These are phyloP conservation scores for Chelonus insularis DNA, from an alignment of 1,140 invertebrate species.

Conservation along the genomic window DNA sequence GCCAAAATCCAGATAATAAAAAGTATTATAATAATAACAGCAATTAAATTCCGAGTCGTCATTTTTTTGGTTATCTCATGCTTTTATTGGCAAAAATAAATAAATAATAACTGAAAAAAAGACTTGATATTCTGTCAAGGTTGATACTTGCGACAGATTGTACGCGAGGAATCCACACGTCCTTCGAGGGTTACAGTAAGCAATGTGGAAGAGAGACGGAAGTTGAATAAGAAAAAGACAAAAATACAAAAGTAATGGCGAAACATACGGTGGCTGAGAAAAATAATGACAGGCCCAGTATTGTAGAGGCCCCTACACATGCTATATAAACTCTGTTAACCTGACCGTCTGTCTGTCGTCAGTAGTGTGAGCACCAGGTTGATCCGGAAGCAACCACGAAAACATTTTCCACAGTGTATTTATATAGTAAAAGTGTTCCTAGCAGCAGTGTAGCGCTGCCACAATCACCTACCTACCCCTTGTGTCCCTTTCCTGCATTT, in stretches of 20 bases:
- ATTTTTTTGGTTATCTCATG: too few species aligned
- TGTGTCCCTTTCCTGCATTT: conserved; percentile 12
- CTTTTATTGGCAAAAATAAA: too few species aligned
- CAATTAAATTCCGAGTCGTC: too few species aligned
- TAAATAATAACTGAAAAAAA: conserved; percentile 34
- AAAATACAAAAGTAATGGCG: conserved; percentile 26
- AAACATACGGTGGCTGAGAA: conserved; percentile 48
- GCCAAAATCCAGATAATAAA: too few species aligned
- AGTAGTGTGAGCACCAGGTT: conserved; percentile 39
- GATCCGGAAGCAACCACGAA: conserved; percentile 51
- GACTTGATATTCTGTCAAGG: conserved; percentile 43
- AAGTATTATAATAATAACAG: too few species aligned
- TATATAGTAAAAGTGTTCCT: background rate
- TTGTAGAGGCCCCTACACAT: background rate
- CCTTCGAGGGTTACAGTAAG: conserved; percentile 31
- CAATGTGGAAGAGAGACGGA: background rate
- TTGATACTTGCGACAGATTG: conserved; percentile 48
- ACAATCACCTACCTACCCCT: conserved; percentile 12
- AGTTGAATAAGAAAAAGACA: background rate
- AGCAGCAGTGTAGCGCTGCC: conserved; percentile 15
- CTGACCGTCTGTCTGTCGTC: conserved; percentile 36
- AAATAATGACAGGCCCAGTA: conserved; percentile 50
- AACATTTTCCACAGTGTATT: conserved; percentile 46
- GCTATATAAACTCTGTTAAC: conserved; percentile 17
- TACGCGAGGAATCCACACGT: conserved; percentile 50